phyloP scores from a whole-genome alignment of 92 coral and sea anemone genomes.

The Bergia puertoricense region DNA sequence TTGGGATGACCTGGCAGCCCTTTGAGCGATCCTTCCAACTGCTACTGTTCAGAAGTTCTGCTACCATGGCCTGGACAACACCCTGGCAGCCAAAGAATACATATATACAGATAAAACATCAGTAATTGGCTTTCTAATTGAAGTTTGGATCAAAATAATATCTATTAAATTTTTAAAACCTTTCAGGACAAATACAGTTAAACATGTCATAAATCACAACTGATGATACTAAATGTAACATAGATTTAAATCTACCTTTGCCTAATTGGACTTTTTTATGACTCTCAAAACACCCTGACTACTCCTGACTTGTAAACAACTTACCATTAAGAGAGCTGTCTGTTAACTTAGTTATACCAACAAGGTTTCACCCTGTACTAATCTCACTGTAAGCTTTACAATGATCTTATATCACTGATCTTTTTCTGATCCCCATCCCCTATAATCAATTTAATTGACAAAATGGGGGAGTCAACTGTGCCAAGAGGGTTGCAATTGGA shows the following conservation, averaged over 20 bases:
- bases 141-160: not conserved
- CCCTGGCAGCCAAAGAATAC: conserved; percentile 53
- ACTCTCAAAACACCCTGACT: too few relatives aligned
- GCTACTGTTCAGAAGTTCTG: conserved; percentile 92
- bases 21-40: conserved; percentile 93
- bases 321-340: too few relatives aligned
- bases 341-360: too few relatives aligned
- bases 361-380: not conserved
- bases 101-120: too few relatives aligned
- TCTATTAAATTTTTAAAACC: not conserved
- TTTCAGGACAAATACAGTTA: too few relatives aligned
- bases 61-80: conserved; percentile 91
- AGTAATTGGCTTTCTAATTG: too few relatives aligned
- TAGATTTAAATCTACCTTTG: too few relatives aligned
- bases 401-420: not conserved
- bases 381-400: not conserved
- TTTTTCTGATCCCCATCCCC: not conserved
- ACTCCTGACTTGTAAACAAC: too few relatives aligned
- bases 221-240: too few relatives aligned
- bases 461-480: not conserved
- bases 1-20: conserved; percentile 91
- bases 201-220: too few relatives aligned
- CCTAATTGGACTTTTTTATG: too few relatives aligned
- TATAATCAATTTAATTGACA: not conserved
- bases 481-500: not conserved